phyloP scores from a whole-genome alignment of 2,113 vertebrate genomes.

The Bos indicus region DNA sequence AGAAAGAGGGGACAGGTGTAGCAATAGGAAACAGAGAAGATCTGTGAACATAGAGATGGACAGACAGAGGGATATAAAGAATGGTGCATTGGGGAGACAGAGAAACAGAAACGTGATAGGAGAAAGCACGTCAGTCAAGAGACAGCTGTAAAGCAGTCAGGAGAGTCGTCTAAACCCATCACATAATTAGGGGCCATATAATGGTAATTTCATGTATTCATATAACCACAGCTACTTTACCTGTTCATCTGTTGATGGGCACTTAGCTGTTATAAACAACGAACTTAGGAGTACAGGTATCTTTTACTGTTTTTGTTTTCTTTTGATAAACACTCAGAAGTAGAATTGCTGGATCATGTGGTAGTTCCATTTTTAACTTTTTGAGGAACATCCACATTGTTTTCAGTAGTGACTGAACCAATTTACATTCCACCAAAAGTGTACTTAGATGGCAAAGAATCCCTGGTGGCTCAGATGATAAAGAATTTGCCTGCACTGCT shows the following conservation, averaged over 20 bases:
- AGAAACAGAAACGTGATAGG: neutral
- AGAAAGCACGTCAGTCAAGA: neutral
- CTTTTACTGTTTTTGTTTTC: neutral
- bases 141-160: neutral
- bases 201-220: neutral
- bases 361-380: neutral
- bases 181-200: neutral
- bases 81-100: neutral
- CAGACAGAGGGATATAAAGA: neutral
- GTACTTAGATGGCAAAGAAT: rapidly evolving
- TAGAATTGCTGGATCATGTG: neutral
- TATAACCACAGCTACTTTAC: neutral
- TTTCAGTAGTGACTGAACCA: neutral
- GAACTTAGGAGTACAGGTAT: neutral
- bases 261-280: neutral
- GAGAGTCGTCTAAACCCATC: neutral
- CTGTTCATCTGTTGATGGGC: neutral
- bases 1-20: rapidly evolving
- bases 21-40: neutral
- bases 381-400: neutral
- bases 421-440: neutral
- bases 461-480: neutral
- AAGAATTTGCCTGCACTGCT: neutral
- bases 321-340: neutral
- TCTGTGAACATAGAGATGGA: neutral